Percentiles rank a stretch among this genome's conserved stretches.
Conservation (phyloP, 2,797 vertebrate genomes). For the Aphelocoma californica region DNA sequence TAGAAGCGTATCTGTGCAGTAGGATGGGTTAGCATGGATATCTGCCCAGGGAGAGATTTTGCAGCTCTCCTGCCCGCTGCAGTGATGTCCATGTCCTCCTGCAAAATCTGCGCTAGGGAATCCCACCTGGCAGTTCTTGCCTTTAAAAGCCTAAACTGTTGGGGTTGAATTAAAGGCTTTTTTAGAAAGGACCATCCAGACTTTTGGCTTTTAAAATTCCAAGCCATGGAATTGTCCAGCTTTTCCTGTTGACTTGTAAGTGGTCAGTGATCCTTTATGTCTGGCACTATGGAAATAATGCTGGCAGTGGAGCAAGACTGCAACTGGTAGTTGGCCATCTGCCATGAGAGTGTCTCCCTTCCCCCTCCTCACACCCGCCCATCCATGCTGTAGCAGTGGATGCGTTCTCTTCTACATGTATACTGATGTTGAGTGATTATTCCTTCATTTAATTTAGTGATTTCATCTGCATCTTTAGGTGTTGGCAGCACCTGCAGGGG, state of each 20-base stretch:
- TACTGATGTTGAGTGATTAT: background rate
- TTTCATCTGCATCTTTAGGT: background rate
- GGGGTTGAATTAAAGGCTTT: background rate
- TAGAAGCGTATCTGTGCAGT: rapidly evolving
- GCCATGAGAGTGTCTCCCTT: background rate
- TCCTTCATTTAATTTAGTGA: background rate
- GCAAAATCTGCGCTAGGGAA: background rate
- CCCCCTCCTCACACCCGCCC: background rate
- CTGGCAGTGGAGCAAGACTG: background rate
- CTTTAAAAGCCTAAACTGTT: background rate
- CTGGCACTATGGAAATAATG: background rate
- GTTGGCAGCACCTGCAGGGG: background rate
- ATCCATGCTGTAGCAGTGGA: background rate
- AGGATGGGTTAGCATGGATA: background rate
- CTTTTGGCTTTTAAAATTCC: background rate
- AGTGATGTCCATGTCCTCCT: background rate
- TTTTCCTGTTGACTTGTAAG: background rate
- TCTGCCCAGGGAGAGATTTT: background rate
- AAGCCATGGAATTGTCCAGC: background rate
- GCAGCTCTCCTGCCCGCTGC: background rate
- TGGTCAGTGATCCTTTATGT: background rate
- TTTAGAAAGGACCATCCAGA: background rate
- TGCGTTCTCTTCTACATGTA: background rate
- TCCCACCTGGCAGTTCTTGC: background rate
- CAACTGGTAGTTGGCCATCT: background rate